Conservation (phyloP, 2,113 vertebrate genomes). For the Sclerurus mexicanus region DNA sequence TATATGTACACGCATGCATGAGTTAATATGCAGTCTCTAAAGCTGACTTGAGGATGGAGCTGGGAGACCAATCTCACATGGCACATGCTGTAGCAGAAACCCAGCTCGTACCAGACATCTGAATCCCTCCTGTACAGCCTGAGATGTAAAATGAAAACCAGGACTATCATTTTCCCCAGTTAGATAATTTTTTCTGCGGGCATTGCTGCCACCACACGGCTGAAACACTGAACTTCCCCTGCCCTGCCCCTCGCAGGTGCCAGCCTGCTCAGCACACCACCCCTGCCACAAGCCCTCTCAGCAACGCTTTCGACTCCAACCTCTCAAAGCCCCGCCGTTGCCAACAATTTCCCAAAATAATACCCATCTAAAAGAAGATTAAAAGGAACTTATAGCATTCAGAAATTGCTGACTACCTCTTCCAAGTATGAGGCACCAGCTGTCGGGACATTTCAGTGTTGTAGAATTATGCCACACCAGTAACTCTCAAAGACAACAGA, state of each 20-base stretch:
- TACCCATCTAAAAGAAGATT: background rate
- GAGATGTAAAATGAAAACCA: too few relatives aligned
- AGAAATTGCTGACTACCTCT: background rate
- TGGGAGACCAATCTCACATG: accelerated
- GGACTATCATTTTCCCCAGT: accelerated
- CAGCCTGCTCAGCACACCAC: accelerated
- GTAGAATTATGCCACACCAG: accelerated
- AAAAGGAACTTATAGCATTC: background rate
- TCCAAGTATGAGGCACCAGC: background rate
- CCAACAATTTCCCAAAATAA: background rate
- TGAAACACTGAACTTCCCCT: background rate
- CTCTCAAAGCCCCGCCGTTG: background rate
- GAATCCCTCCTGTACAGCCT: background rate
- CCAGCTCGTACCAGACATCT: background rate
- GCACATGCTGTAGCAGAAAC: background rate
- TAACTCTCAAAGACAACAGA: background rate
- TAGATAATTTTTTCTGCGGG: background rate
- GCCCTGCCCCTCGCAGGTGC: background rate
- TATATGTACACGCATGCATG: accelerated
- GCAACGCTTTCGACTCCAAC: background rate
- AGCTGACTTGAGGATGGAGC: background rate
- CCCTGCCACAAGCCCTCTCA: background rate
- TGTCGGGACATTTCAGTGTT: background rate
- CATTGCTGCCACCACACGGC: slow-evolving; percentile 49
- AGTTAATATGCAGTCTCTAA: background rate